Percentiles rank a stretch among this genome's conserved stretches.
These are phyloP conservation scores for Apamea monoglypha DNA, from an alignment of 2,888 invertebrate genomes.

Conservation along the genomic window DNA sequence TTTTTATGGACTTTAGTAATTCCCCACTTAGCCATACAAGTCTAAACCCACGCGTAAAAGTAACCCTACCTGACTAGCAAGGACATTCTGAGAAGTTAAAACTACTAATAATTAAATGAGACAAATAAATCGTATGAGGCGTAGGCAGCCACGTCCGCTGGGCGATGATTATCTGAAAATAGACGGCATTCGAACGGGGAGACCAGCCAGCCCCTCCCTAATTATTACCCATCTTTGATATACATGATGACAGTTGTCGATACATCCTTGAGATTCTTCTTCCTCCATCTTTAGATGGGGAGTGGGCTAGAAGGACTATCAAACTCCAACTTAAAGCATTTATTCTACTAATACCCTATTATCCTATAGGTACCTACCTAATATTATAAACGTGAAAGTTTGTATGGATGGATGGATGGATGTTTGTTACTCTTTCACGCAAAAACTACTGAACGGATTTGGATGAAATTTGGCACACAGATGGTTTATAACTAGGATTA, in stretches of 20 bases:
- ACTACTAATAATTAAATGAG: constrained; percentile 60
- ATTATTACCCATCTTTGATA: constrained; percentile 50
- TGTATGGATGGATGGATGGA: too few species aligned
- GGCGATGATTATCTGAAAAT: constrained; percentile 80
- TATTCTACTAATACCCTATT: too few species aligned
- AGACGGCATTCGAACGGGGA: constrained; percentile 73
- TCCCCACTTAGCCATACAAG: too few species aligned
- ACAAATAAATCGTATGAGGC: constrained; percentile 64
- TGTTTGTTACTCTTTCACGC: too few species aligned
- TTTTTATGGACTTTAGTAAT: background rate
- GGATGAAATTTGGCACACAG: too few species aligned
- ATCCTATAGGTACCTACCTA: too few species aligned
- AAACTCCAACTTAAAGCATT: background rate
- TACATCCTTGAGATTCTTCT: constrained; percentile 17
- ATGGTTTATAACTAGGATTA: too few species aligned
- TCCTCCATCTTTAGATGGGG: background rate
- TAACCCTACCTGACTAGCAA: constrained; percentile 12
- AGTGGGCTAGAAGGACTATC: background rate
- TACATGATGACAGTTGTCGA: constrained; percentile 28
- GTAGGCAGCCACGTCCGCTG: constrained; percentile 64
- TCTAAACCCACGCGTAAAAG: constrained; percentile 13
- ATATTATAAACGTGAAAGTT: too few species aligned
- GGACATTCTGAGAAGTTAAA: constrained; percentile 47
- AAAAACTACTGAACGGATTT: too few species aligned
- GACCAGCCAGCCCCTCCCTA: constrained; percentile 51